Conservation (phyloP, 2,113 vertebrate genomes). For the Cavia aperea region DNA sequence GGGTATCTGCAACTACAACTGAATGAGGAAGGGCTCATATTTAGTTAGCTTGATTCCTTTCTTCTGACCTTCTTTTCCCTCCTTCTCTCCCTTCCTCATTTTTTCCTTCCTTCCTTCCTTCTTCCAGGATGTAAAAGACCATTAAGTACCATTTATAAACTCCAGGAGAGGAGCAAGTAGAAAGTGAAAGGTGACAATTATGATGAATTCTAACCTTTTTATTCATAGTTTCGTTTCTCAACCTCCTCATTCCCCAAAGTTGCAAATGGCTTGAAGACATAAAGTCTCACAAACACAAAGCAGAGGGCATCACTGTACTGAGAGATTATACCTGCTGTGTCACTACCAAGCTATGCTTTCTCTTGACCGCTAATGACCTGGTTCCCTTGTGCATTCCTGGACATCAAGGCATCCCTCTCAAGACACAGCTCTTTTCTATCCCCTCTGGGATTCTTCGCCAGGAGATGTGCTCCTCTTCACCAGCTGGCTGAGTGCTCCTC, state of each 20-base stretch:
- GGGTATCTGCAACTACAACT: neutral
- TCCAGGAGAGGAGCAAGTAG: neutral
- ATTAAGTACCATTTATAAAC: neutral
- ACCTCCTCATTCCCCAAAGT: neutral
- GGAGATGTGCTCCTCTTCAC: neutral
- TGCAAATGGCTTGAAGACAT: neutral
- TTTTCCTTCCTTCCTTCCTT: neutral
- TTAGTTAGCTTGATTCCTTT: neutral
- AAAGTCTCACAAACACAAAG: neutral
- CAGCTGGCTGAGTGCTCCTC: neutral
- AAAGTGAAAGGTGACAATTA: neutral
- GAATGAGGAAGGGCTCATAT: neutral
- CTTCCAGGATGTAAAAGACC: neutral
- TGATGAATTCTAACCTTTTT: neutral
- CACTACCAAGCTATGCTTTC: neutral
- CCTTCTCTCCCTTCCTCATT: neutral
- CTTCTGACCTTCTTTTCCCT: too few relatives aligned
- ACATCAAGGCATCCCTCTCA: neutral
- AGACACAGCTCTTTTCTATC: neutral
- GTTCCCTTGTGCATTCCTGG: neutral
- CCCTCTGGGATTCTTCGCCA: neutral
- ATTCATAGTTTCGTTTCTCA: neutral
- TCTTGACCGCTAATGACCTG: too few relatives aligned
- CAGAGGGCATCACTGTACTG: neutral
- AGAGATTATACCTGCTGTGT: neutral